phyloP scores from a whole-genome alignment of 2,797 vertebrate species.

The Leptodactylus fallax region DNA sequence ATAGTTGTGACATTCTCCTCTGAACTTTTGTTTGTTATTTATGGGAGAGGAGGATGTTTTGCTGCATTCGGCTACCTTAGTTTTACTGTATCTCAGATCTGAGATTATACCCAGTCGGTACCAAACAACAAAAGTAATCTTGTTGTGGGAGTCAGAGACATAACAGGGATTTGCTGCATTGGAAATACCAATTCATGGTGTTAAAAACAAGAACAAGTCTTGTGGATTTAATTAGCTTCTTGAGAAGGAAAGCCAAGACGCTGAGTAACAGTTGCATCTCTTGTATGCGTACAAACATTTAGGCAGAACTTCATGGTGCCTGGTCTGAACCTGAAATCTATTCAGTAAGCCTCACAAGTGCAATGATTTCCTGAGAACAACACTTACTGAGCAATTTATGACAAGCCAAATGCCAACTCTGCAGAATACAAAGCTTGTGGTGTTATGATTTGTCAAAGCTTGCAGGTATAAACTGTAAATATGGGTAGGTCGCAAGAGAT shows the following conservation, averaged over 20 bases:
- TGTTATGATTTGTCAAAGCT: constrained; percentile 46
- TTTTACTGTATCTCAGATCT: neutral
- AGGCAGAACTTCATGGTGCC: constrained; percentile 16
- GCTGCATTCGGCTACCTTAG: neutral
- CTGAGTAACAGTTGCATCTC: neutral
- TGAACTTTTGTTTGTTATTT: neutral
- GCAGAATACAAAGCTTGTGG: constrained; percentile 24
- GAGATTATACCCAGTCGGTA: neutral
- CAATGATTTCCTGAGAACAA: constrained; percentile 41
- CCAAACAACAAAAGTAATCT: constrained; percentile 13
- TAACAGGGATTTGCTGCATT: constrained; percentile 7
- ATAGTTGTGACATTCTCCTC: neutral
- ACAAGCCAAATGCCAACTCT: constrained; percentile 23
- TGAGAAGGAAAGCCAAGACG: neutral
- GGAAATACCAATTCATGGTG: neutral
- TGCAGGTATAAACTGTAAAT: constrained; percentile 49
- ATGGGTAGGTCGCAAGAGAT: constrained; percentile 26
- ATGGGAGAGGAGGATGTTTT: neutral
- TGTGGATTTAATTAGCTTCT: constrained; percentile 9
- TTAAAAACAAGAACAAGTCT: constrained; percentile 8
- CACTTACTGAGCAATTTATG: constrained; percentile 46
- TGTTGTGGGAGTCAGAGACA: constrained; percentile 7
- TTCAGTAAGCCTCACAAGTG: constrained; percentile 46
- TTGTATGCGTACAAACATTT: neutral
- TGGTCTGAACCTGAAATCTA: constrained; percentile 20